Conservation (phyloP, 2,113 vertebrate species). For the Caloenas nicobarica region DNA sequence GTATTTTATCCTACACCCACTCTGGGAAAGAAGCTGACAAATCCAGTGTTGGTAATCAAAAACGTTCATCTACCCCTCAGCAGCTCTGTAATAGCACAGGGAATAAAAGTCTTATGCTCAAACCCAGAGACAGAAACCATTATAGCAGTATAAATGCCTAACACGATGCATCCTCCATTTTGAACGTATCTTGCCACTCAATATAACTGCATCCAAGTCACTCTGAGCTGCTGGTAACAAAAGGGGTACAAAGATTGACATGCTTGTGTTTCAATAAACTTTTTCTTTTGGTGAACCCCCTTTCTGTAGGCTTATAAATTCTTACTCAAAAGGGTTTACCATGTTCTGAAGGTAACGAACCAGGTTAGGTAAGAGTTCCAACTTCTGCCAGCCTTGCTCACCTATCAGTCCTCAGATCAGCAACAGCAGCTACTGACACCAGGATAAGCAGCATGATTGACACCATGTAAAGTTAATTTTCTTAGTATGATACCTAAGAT, state of each 20-base stretch:
- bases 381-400: neutral
- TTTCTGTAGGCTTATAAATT: neutral
- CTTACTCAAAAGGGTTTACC: neutral
- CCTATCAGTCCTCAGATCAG: neutral
- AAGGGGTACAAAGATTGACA: neutral
- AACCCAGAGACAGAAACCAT: neutral
- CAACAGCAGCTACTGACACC: neutral
- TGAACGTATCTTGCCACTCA: neutral
- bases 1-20: neutral
- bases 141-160: neutral
- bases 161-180: neutral
- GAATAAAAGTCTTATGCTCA: neutral
- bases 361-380: neutral
- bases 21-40: neutral
- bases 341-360: neutral
- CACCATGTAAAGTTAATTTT: neutral
- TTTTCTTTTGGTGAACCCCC: neutral
- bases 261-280: neutral
- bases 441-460: neutral
- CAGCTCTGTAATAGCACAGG: neutral
- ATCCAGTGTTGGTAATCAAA: neutral
- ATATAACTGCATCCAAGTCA: neutral
- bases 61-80: neutral
- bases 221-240: neutral
- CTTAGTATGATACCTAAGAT: neutral